phyloP scores from a whole-genome alignment of 2,888 invertebrate species.

The Hybos culiciformis region DNA sequence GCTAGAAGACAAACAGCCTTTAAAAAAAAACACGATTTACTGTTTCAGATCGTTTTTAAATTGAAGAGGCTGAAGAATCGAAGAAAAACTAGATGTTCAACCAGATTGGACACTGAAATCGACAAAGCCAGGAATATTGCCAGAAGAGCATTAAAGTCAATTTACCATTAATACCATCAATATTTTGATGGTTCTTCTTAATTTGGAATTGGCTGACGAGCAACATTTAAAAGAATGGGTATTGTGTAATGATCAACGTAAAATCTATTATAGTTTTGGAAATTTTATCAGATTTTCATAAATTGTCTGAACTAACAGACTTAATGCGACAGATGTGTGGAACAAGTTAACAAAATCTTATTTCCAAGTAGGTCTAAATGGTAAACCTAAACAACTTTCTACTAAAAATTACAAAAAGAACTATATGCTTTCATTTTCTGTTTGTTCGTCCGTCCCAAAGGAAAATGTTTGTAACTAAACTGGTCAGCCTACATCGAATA shows the following conservation, averaged over 20 bases:
- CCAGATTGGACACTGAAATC: constrained; percentile 75
- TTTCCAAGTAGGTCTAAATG: constrained; percentile 52
- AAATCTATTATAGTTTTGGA: constrained; percentile 58
- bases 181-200: constrained; percentile 80
- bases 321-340: constrained; percentile 56
- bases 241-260: constrained; percentile 62
- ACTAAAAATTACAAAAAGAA: no score
- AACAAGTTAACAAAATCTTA: constrained; percentile 56
- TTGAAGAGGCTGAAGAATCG: constrained; percentile 52
- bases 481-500: no score
- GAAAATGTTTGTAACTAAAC: no score
- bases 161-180: constrained; percentile 77
- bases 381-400: constrained; percentile 69
- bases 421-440: no score
- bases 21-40: constrained; percentile 52
- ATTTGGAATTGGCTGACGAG: constrained; percentile 72
- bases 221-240: constrained; percentile 67
- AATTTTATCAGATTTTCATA: constrained; percentile 54
- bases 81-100: constrained; percentile 45
- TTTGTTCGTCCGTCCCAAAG: no score
- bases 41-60: constrained; percentile 49
- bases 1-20: constrained; percentile 22
- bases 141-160: constrained; percentile 63
- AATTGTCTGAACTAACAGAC: constrained; percentile 53
- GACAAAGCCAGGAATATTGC: constrained; percentile 78